Evolutionary conservation across 1,140 invertebrate species (phyloP).

Genomic region (Gonioctena quinquepunctata): DNA sequence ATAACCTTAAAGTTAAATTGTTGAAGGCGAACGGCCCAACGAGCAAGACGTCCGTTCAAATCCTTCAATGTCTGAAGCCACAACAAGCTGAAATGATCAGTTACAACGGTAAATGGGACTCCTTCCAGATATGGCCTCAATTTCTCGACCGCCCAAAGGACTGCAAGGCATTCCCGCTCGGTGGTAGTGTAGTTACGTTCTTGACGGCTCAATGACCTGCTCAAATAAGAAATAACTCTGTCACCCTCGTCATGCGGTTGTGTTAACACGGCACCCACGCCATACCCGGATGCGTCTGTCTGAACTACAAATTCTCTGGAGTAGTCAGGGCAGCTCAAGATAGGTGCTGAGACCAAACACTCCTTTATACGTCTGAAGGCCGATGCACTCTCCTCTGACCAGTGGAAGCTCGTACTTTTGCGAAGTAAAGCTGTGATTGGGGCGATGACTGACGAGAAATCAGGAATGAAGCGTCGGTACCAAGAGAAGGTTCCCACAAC

Average conservation of each 20-base stretch:
- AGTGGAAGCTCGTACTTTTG: neutral
- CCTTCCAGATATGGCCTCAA: slow-evolving; percentile 55
- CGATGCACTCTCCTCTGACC: neutral
- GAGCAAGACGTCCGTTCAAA: slow-evolving; percentile 50
- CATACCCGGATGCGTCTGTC: slow-evolving; percentile 4
- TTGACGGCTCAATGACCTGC: slow-evolving; percentile 43
- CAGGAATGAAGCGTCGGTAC: neutral
- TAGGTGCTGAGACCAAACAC: neutral
- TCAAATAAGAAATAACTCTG: slow-evolving; percentile 35
- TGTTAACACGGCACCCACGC: slow-evolving; percentile 27
- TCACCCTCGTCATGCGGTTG: slow-evolving; percentile 29
- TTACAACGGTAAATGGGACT: slow-evolving; percentile 55
- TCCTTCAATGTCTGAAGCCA: slow-evolving; percentile 57
- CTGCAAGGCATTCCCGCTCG: slow-evolving; percentile 58
- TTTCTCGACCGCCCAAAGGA: slow-evolving; percentile 55
- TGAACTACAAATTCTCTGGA: neutral
- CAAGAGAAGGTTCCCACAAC: slow-evolving; percentile 11
- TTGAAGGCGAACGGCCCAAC: slow-evolving; percentile 49
- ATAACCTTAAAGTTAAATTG: neutral
- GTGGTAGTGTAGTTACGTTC: slow-evolving; percentile 56
- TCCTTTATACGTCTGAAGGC: slow-evolving; percentile 17
- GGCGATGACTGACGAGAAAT: neutral
- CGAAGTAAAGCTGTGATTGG: neutral
- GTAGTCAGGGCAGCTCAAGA: slow-evolving; percentile 7
- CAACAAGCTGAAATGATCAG: slow-evolving; percentile 57